Conservation (phyloP, 2,797 vertebrate species). For the Anniella stebbinsi region DNA sequence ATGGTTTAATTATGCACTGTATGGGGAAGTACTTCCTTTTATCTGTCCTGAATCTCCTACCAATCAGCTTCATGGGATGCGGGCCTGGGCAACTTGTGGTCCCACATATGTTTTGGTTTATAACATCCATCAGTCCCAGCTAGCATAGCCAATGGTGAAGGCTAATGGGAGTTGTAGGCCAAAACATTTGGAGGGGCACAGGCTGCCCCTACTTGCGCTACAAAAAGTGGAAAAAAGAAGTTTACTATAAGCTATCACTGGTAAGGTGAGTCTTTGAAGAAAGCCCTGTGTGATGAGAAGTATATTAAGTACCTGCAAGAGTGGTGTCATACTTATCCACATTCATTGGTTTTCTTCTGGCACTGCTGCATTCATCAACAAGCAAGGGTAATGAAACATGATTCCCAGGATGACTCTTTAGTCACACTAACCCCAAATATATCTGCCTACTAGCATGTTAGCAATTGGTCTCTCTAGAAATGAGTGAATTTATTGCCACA, state of each 20-base stretch:
- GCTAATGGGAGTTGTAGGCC: no score
- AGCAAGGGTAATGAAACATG: constrained; percentile 39
- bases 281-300: background rate
- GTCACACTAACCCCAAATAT: constrained; percentile 39
- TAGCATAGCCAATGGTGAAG: background rate
- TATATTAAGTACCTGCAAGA: constrained; percentile 8
- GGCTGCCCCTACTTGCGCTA: no score
- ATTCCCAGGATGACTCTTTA: constrained; percentile 34
- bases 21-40: no score
- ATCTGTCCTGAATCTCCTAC: no score
- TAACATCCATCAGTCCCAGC: no score
- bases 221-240: no score
- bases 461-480: constrained; percentile 40
- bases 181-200: no score
- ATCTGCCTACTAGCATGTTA: constrained; percentile 33
- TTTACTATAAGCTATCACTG: background rate
- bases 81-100: no score
- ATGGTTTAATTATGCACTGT: no score
- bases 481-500: constrained; percentile 26
- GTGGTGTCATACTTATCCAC: background rate
- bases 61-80: no score
- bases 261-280: background rate
- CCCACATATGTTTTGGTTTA: no score
- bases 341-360: constrained; percentile 3
- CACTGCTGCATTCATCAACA: constrained; percentile 29